phyloP scores from a whole-genome alignment of 2,113 vertebrate species.

The Aepyceros melampus region DNA sequence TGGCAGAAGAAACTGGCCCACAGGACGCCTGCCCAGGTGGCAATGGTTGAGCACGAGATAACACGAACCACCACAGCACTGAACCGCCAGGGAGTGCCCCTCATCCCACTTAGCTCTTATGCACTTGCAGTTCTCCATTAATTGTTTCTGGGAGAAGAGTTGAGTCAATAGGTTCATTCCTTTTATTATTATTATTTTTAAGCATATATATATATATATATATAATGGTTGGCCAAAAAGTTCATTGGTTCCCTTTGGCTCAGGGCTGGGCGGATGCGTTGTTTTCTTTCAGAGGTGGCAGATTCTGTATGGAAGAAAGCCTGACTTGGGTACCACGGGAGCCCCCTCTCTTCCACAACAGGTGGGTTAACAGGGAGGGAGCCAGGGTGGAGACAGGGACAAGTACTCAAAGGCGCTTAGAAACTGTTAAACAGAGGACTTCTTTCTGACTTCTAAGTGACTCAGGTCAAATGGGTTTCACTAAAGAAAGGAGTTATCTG shows the following conservation, averaged over 20 bases:
- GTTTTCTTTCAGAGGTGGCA: not conserved
- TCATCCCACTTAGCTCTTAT: not conserved
- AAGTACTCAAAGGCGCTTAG: not conserved
- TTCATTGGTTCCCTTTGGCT: not conserved
- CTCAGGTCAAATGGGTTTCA: not conserved
- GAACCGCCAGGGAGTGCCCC: not conserved
- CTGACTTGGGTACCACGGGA: fast-evolving
- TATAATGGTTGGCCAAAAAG: not conserved
- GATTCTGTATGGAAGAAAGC: not conserved
- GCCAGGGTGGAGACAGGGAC: not conserved
- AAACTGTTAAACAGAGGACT: not conserved
- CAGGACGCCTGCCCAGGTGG: not conserved
- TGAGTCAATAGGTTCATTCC: not conserved
- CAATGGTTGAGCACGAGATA: not conserved
- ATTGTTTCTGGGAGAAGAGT: not conserved
- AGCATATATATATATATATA: not conserved
- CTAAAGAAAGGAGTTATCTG: not conserved
- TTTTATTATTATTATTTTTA: not conserved
- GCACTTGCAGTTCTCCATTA: fast-evolving
- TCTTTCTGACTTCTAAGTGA: not conserved
- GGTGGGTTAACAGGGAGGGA: not conserved
- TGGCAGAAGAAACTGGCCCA: not conserved
- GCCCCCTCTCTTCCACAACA: not conserved
- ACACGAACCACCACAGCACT: fast-evolving
- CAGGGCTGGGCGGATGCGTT: not conserved